phyloP scores from a whole-genome alignment of 1,140 invertebrate genomes.

The Drosophila bifasciata region DNA sequence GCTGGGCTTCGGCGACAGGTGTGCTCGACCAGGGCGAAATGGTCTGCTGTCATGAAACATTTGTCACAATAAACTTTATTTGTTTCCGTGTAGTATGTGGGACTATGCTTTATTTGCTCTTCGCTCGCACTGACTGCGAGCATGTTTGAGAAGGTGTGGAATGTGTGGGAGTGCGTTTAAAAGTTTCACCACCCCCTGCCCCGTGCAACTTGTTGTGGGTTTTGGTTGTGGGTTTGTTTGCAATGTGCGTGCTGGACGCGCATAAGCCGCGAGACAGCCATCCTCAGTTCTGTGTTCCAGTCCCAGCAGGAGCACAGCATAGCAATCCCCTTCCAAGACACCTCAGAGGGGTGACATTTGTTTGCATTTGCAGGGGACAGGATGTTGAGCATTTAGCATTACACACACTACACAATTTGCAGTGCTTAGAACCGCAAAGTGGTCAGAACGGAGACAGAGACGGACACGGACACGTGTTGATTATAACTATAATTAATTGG shows the following conservation, averaged over 20 bases:
- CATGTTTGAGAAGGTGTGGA: constrained; percentile 21
- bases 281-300: not conserved
- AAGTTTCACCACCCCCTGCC: constrained; percentile 62
- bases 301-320: not conserved
- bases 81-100: constrained; percentile 65
- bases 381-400: constrained; percentile 71
- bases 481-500: constrained; percentile 75
- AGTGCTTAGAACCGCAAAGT: constrained; percentile 31
- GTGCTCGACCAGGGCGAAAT: constrained; percentile 55
- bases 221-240: constrained; percentile 31
- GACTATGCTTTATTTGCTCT: constrained; percentile 64
- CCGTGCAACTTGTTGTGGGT: constrained; percentile 68
- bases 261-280: constrained; percentile 53
- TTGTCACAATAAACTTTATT: constrained; percentile 83
- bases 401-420: constrained; percentile 44
- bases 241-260: constrained; percentile 63
- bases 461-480: constrained; percentile 48
- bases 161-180: constrained; percentile 49
- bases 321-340: constrained; percentile 31
- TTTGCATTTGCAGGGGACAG: constrained; percentile 65
- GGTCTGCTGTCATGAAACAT: constrained; percentile 78
- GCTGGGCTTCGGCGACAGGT: constrained; percentile 23
- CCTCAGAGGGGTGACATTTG: constrained; percentile 61
- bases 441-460: constrained; percentile 17
- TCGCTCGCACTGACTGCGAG: constrained; percentile 34